Conservation (phyloP, 2,888 invertebrate genomes). For the Drosophila cognata region DNA sequence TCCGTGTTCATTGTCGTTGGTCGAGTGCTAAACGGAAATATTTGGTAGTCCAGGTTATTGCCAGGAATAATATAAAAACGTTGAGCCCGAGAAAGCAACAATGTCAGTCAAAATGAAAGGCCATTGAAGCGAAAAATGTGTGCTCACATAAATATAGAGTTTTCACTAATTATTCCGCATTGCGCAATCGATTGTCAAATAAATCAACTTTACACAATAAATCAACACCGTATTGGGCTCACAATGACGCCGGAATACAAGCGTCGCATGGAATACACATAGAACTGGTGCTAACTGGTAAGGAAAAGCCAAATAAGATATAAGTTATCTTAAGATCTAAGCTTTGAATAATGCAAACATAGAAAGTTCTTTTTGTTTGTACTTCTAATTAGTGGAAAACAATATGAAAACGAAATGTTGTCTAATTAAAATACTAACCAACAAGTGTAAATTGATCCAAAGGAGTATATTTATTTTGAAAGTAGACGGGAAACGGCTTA, state of each 20-base stretch:
- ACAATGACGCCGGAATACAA: conserved; percentile 40
- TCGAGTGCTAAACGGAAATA: conserved; percentile 75
- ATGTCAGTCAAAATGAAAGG: conserved; percentile 49
- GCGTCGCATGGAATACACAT: conserved; percentile 39
- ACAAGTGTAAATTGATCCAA: background rate
- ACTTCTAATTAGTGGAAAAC: background rate
- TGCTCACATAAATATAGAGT: conserved; percentile 52
- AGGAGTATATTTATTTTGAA: background rate
- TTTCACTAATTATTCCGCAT: conserved; percentile 72
- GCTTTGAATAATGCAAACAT: background rate
- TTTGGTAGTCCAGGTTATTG: conserved; percentile 74
- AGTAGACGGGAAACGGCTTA: background rate
- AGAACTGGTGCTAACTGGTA: conserved; percentile 45
- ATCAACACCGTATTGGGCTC: conserved; percentile 31
- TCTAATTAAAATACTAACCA: background rate
- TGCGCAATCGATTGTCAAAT: conserved; percentile 73
- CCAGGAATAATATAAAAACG: conserved; percentile 38
- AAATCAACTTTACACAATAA: conserved; percentile 44
- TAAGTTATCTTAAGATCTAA: background rate
- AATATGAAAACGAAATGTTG: background rate
- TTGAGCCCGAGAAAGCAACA: conserved; percentile 41
- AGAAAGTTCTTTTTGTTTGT: background rate
- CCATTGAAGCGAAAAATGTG: conserved; percentile 59
- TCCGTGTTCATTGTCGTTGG: conserved; percentile 35
- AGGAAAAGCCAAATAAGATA: background rate